phyloP scores from a whole-genome alignment of 2,113 vertebrate genomes.

The Tylochromis polylepis region DNA sequence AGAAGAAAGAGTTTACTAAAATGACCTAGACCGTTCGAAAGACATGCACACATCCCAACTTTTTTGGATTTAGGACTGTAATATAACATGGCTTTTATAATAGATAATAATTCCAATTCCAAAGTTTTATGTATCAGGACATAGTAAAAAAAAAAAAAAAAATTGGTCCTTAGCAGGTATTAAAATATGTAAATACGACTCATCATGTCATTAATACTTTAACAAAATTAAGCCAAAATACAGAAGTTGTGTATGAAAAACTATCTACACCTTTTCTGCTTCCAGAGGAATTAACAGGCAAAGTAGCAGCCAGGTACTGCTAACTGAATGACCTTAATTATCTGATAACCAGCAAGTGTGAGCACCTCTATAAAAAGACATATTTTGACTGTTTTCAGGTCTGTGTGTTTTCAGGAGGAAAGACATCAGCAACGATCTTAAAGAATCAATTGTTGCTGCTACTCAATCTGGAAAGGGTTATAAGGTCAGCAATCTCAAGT shows the following conservation, averaged over 20 bases:
- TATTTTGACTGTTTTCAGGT: neutral
- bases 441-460: neutral
- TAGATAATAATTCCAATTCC: neutral
- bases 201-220: too few species aligned
- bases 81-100: neutral
- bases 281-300: neutral
- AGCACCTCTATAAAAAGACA: neutral
- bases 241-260: neutral
- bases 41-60: neutral
- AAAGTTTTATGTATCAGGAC: neutral
- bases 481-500: neutral
- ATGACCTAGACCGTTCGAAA: accelerated
- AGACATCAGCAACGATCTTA: neutral
- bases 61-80: neutral
- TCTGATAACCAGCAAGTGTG: neutral
- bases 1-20: neutral
- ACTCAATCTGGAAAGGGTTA: neutral
- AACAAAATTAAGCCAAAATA: neutral
- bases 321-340: neutral
- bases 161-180: neutral
- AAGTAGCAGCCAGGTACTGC: neutral
- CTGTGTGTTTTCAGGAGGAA: neutral
- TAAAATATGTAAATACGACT: neutral
- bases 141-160: neutral
- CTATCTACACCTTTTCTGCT: neutral